Evolutionary conservation across 2,797 vertebrate species (phyloP), one percentile per base, ranked within the genome.

Genomic region (Microctenopoma lineatum): DNA sequence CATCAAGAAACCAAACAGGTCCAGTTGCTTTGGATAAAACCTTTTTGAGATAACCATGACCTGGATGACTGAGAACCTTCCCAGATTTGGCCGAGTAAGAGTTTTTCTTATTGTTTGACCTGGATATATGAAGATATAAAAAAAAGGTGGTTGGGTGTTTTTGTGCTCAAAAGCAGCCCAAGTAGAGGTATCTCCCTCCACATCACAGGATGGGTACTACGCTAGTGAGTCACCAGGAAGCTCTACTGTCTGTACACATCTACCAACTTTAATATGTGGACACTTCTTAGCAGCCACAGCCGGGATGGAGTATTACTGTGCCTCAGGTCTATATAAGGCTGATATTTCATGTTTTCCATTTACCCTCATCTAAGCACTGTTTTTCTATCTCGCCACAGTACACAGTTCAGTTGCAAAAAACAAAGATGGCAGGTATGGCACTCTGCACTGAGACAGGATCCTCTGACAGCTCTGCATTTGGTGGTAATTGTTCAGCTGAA

Each of bases 401-500:
- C 8, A 45, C 1, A 51, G 46, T 7, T 41, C 1, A 46, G 46
- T 64, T 42, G 54, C 9, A 71, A 48, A 73, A 68, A 71, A 64
- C 13, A 27, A 53, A 71, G 69, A 66, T 45, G 26, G 70, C 50
- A 42, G 27, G 41, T 82, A 58, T 59, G 55, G 72, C 46, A 81
- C 21, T 47, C 21, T 32, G 57, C 72, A 18, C 82, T 54, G 45
- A n/a, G 16, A 66, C 53, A 58, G 59, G 82, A 72, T 68, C 61
- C 73, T 47, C 55, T 52, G 65, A 79, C 55, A 71, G 16, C 60
- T 50, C 55, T 6, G 62, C 59, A 59, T 70, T 71, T 75, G 69
- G 54, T 75, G 59, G 67, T 85, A 72, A 79, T 59, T 78, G 69
- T 57, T 47, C 48, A 61, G 67, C 66, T 79, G 73, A 79, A 87